Evolutionary conservation across 2,888 invertebrate species (phyloP), one percentile per base, ranked within the genome.

Genomic region (Monopis laevigella): DNA sequence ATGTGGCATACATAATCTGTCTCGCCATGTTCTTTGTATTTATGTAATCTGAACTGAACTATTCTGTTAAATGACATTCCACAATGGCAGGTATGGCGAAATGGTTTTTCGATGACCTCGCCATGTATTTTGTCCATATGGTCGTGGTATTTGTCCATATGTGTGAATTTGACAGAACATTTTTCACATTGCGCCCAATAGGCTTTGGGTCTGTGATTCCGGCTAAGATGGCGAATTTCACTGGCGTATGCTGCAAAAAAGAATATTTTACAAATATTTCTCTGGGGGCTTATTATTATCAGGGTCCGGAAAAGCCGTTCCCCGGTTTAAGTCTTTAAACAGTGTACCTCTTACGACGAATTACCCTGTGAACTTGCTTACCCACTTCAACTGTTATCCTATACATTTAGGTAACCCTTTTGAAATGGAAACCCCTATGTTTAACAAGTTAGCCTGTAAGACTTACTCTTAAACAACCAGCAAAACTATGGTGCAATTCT

Each of bases 1-100:
- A 27, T 3, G 4, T 39, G 26, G n/a, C 39, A 39, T 24, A 39
- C 17, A 14, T 16, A 39, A 10, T 3, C 27, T 2, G 14, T 27
- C 17, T 39, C 39, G 2, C 27, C 27, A n/a, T 39, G 39, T 4
- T 27, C 16, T 27, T 16, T 27, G 12, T 26, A 26, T 11, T 39
- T 39, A 27, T 39, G 39, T 7, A 14, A n/a, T 12, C 17, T 3
- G 3, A 4, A 27, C 2, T 39, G 2, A 8, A 4, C 8, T 27
- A 27, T 2, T 2, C 6, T 2, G 12, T 12, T 4, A 16, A 39
- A 39, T 4, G 4, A 2, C 3, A 6, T 10, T 3, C 39, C 39
- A 27, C 39, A 39, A n/a, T 39, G 26, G 11, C 39, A 39, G 2
- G 10, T 16, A 27, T 39, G 11, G 3, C 2, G 18, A 6, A 3